Percentiles rank a stretch among this genome's conserved stretches.
Evolutionary conservation across 2,113 vertebrate genomes (phyloP).

Genomic region (Eclectus roratus): DNA sequence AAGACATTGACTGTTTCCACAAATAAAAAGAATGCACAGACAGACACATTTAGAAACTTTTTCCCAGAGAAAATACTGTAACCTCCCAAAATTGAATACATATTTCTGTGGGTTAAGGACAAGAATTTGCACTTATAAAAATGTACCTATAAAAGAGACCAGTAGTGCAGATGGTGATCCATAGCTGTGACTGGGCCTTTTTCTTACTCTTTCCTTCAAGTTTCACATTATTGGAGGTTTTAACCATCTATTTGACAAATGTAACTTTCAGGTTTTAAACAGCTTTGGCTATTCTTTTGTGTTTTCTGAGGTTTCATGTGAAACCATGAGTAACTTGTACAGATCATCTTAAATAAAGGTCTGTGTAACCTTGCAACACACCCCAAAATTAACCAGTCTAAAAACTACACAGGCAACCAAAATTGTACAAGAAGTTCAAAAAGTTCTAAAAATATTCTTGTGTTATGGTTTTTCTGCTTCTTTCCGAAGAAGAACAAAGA

Average conservation of each 20-base stretch:
- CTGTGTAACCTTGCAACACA: not conserved
- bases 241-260: not conserved
- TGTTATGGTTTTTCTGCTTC: not conserved
- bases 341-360: not conserved
- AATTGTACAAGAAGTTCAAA: not conserved
- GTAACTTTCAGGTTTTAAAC: not conserved
- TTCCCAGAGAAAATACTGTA: not conserved
- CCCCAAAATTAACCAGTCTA: not conserved
- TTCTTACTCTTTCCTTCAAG: not conserved
- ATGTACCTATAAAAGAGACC: not conserved
- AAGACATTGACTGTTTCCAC: not conserved
- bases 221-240: not conserved
- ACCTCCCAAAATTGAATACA: not conserved
- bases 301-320: not conserved
- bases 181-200: not conserved
- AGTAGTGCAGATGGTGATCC: not conserved
- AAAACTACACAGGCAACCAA: not conserved
- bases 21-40: not conserved
- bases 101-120: not conserved
- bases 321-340: not conserved
- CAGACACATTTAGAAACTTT: not conserved
- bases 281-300: not conserved
- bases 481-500: not conserved
- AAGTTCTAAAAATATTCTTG: not conserved
- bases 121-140: not conserved